phyloP scores from a whole-genome alignment of 2,113 vertebrate species.

The Rhea americana region DNA sequence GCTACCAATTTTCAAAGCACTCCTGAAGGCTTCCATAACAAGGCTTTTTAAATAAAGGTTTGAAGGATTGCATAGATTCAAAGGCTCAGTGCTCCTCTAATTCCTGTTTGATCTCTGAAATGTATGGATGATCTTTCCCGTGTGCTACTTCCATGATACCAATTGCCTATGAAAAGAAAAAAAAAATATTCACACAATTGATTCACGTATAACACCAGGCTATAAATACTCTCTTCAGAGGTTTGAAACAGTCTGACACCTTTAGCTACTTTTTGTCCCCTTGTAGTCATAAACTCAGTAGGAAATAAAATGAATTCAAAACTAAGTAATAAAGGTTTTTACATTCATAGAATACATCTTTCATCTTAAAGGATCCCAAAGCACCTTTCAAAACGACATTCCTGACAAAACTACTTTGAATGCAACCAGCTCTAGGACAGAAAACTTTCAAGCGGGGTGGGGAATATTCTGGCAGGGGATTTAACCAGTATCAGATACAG shows the following conservation, averaged over 20 bases:
- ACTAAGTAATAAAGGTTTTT: slow-evolving; percentile 68
- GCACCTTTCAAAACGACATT: slow-evolving; percentile 68
- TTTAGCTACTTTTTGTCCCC: slow-evolving; percentile 73
- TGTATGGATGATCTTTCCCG: slow-evolving; percentile 91
- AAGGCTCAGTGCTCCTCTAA: slow-evolving; percentile 81
- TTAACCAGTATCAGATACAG: background rate
- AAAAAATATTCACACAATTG: slow-evolving; percentile 61
- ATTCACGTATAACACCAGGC: slow-evolving; percentile 70
- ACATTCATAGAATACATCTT: slow-evolving; percentile 66
- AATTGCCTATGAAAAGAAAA: slow-evolving; percentile 81
- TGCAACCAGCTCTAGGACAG: slow-evolving; percentile 41
- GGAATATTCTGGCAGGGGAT: slow-evolving; percentile 20
- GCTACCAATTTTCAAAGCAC: slow-evolving; percentile 34
- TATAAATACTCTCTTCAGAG: slow-evolving; percentile 72
- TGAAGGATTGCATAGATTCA: slow-evolving; percentile 61
- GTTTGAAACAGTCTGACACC: slow-evolving; percentile 71
- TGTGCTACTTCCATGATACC: slow-evolving; percentile 95
- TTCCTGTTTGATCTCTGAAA: slow-evolving; percentile 87
- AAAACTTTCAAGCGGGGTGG: background rate
- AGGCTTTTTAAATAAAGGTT: slow-evolving; percentile 70
- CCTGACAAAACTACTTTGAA: slow-evolving; percentile 64
- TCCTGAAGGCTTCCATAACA: slow-evolving; percentile 58
- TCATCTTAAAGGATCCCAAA: slow-evolving; percentile 72
- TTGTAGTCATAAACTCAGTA: slow-evolving; percentile 72
- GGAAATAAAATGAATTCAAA: slow-evolving; percentile 70